Evolutionary conservation across 2,888 invertebrate genomes (phyloP).

Genomic region (Cheiracanthium punctorium): DNA sequence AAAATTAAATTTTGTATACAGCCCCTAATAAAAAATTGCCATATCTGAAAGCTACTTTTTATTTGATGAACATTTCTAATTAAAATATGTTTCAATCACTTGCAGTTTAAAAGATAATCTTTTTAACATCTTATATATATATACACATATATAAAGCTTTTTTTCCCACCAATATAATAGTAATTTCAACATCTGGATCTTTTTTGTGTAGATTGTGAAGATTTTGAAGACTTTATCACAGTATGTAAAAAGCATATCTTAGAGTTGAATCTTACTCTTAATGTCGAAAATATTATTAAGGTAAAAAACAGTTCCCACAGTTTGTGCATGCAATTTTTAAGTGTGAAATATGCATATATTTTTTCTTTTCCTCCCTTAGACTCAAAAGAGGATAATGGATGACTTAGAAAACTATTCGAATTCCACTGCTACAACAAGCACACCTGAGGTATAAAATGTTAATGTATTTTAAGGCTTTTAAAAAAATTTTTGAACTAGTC

Average conservation of each 20-base stretch:
- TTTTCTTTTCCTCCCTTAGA: constrained; percentile 9
- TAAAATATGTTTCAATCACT: too few species aligned
- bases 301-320: not conserved
- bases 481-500: too few species aligned
- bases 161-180: too few species aligned
- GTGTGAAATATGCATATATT: not conserved
- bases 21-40: too few species aligned
- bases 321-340: not conserved
- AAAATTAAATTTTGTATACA: too few species aligned
- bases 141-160: too few species aligned
- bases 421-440: constrained; percentile 1
- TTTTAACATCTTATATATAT: too few species aligned
- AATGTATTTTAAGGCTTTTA: too few species aligned
- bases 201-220: constrained; percentile 68
- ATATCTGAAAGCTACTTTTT: too few species aligned
- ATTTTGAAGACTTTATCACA: constrained; percentile 75
- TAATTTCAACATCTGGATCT: not conserved
- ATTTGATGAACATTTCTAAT: too few species aligned
- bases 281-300: constrained; percentile 54
- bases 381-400: constrained; percentile 33
- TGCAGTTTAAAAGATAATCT: too few species aligned
- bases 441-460: constrained; percentile 42
- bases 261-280: constrained; percentile 74
- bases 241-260: constrained; percentile 74
- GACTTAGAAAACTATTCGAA: constrained; percentile 18